Evolutionary conservation across 2,888 invertebrate genomes (phyloP).

Genomic region (Eurytoma adleriae): DNA sequence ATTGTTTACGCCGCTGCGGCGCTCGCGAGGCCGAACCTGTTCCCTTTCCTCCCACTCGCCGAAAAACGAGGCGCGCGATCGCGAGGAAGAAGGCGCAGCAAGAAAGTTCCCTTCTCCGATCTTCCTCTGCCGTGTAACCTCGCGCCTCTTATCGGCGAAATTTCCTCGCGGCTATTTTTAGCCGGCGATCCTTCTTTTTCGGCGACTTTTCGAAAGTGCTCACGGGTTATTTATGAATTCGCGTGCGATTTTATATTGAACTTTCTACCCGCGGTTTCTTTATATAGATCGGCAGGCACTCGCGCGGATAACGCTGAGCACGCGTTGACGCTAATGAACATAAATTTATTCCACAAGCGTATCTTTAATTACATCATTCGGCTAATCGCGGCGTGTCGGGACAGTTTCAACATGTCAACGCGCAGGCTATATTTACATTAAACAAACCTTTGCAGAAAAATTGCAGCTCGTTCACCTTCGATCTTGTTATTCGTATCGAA

Average conservation of each 20-base stretch:
- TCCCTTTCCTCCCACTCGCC: neutral
- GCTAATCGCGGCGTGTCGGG: neutral
- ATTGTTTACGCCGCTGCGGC: constrained; percentile 39
- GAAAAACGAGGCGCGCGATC: constrained; percentile 10
- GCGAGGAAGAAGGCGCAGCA: no score
- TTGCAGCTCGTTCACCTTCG: neutral
- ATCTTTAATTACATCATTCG: constrained; percentile 22
- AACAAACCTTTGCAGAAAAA: neutral
- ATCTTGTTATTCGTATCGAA: neutral
- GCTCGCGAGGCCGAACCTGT: constrained; percentile 34
- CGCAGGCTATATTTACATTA: constrained; percentile 1
- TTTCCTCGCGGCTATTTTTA: neutral
- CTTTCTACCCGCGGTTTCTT: no score
- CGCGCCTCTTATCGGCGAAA: neutral
- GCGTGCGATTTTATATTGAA: no score
- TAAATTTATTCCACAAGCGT: constrained; percentile 37
- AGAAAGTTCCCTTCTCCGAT: constrained; percentile 11
- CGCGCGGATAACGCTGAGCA: constrained; percentile 24
- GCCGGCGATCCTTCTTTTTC: neutral
- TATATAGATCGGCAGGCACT: no score
- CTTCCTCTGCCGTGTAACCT: neutral
- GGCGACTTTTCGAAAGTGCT: neutral
- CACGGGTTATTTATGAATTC: no score
- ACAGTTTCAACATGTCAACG: neutral
- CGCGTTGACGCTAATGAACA: constrained; percentile 23